A percentile compares a stretch with the other conserved stretches of the same genome.
phyloP scores from a whole-genome alignment of 2,888 invertebrate species.

The Listrodromus nycthemerus region DNA sequence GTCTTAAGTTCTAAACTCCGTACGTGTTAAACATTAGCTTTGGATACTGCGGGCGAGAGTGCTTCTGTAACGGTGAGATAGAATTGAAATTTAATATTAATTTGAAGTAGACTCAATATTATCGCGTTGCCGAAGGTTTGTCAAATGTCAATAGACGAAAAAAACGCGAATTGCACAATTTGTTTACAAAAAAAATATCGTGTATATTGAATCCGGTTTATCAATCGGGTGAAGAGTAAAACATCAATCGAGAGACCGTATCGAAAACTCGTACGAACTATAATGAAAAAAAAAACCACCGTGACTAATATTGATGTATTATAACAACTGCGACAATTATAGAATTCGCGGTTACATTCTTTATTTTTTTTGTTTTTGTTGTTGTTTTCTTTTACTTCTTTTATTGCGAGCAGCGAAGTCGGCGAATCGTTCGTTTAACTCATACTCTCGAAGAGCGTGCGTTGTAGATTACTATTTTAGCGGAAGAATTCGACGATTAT shows the following conservation, averaged over 20 bases:
- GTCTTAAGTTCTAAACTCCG: conserved; percentile 53
- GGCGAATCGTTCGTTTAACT: conserved; percentile 18
- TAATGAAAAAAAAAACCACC: background rate
- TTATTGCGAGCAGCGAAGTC: background rate
- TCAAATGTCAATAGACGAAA: conserved; percentile 2
- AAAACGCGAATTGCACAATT: background rate
- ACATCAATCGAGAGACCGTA: background rate
- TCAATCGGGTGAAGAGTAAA: background rate
- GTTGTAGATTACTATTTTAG: conserved; percentile 43
- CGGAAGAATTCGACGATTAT: background rate
- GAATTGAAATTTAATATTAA: conserved; percentile 18
- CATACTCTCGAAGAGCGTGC: conserved; percentile 39
- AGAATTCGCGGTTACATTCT: conserved; percentile 9
- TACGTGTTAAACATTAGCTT: conserved; percentile 45
- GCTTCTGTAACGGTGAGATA: conserved; percentile 41
- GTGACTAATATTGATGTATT: conserved; percentile 32
- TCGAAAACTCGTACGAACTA: background rate
- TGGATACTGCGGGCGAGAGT: conserved; percentile 44
- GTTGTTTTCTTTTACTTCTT: background rate
- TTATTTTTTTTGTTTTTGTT: background rate
- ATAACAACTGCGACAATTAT: conserved; percentile 22
- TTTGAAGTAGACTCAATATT: conserved; percentile 9
- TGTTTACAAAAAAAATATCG: background rate
- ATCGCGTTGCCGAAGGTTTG: background rate
- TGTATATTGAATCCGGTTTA: background rate